Evolutionary conservation across 2,888 invertebrate genomes (phyloP).

Genomic region (Drosophila hawaiiensis): DNA sequence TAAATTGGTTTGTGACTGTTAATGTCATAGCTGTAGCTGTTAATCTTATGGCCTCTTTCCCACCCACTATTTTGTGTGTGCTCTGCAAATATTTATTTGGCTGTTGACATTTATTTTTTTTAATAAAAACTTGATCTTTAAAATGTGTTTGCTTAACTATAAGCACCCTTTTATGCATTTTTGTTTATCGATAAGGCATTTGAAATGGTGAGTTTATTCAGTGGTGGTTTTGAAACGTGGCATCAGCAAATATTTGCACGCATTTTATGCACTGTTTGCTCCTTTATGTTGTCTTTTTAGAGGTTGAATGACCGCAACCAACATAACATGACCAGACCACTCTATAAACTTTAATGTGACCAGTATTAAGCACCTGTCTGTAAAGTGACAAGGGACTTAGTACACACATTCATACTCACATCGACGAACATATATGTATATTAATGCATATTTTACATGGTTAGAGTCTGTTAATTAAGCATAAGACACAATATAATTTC

Average conservation of each 20-base stretch:
- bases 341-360: conserved; percentile 17
- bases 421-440: neutral
- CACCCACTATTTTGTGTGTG: conserved; percentile 15
- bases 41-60: conserved; percentile 1
- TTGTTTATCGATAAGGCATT: conserved; percentile 39
- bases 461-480: conserved; percentile 58
- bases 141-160: conserved; percentile 43
- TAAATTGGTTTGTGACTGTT: neutral
- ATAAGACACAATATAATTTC: conserved; percentile 16
- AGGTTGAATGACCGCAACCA: conserved; percentile 66
- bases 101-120: conserved; percentile 69
- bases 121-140: conserved; percentile 59
- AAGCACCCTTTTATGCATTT: conserved; percentile 33
- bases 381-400: conserved; percentile 12
- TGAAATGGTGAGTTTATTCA: conserved; percentile 72
- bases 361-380: conserved; percentile 53
- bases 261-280: conserved; percentile 44
- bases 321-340: conserved; percentile 3
- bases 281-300: conserved; percentile 37
- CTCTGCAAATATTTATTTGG: conserved; percentile 64
- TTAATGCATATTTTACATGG: conserved; percentile 47
- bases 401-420: neutral
- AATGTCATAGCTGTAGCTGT: neutral
- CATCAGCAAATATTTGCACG: conserved; percentile 67
- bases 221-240: conserved; percentile 51